Conservation (phyloP, 2,113 vertebrate genomes). For the Saccopteryx bilineata region DNA sequence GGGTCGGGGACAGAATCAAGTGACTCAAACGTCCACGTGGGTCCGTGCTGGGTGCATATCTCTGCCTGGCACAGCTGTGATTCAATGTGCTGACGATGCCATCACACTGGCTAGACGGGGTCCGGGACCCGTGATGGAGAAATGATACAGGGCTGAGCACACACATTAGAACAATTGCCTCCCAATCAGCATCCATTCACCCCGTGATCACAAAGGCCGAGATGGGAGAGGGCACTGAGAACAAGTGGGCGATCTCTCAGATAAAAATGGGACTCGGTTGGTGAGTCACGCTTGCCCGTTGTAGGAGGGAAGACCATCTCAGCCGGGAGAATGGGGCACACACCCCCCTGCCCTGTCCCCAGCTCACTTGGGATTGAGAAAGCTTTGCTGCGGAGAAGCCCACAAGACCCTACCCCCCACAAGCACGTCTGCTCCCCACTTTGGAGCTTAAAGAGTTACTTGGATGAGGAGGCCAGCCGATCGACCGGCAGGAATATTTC, state of each 20-base stretch:
- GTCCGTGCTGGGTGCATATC: accelerated
- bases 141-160: background rate
- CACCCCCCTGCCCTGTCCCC: background rate
- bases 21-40: accelerated
- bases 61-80: accelerated
- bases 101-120: constrained; percentile 52
- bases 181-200: constrained; percentile 66
- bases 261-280: accelerated
- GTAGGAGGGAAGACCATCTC: accelerated
- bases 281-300: background rate
- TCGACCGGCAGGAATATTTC: accelerated
- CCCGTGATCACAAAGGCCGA: constrained; percentile 54
- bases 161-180: constrained; percentile 70
- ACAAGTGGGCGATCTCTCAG: background rate
- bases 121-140: background rate
- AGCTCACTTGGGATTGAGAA: accelerated
- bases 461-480: accelerated
- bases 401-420: accelerated
- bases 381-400: background rate
- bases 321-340: no score
- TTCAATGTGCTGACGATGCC: background rate
- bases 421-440: accelerated
- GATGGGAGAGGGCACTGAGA: background rate
- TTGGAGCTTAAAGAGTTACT: accelerated
- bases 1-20: no score